Conservation (phyloP, 2,797 vertebrate species). For the Cercopithecus diana region DNA sequence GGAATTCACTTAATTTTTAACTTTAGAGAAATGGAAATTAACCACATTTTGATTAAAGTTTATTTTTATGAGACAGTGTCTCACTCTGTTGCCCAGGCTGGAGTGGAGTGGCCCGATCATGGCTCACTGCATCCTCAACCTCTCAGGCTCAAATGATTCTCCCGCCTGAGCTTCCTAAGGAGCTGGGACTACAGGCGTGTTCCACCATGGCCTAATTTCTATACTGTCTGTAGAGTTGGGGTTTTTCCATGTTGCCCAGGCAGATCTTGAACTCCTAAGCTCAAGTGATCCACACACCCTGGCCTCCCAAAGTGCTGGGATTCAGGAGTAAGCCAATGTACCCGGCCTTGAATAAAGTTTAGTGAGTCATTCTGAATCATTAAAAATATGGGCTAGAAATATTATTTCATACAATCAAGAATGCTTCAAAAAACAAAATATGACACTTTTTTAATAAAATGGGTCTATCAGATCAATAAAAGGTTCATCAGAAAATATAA, state of each 20-base stretch:
- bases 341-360: background rate
- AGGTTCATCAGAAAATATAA: background rate
- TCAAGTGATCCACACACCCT: background rate
- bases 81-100: background rate
- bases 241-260: background rate
- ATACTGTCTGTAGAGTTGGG: background rate
- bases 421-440: background rate
- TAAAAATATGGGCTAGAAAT: background rate
- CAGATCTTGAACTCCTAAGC: background rate
- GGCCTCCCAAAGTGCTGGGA: background rate
- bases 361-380: background rate
- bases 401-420: background rate
- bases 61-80: background rate
- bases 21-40: background rate
- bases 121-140: background rate
- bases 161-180: background rate
- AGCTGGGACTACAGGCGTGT: background rate
- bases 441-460: background rate
- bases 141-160: background rate
- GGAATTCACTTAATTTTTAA: constrained; percentile 15
- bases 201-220: background rate
- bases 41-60: background rate
- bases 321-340: background rate
- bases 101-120: background rate
- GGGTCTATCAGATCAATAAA: background rate